Percentiles rank a stretch among this genome's conserved stretches.
Evolutionary conservation across 2,888 invertebrate species (phyloP).

Genomic region (Polydrusus pterygomalis): DNA sequence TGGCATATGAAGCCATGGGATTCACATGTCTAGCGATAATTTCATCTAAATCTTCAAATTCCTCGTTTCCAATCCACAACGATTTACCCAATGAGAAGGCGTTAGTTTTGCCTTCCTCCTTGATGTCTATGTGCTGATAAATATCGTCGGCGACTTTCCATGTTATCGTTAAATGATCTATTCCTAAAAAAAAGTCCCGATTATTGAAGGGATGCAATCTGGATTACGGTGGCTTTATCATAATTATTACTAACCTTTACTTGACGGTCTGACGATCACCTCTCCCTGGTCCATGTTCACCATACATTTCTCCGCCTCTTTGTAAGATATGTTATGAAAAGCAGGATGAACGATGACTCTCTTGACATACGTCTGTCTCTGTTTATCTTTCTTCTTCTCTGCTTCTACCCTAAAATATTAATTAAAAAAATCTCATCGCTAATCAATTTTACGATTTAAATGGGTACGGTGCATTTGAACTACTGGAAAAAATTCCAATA

Average conservation of each 20-base stretch:
- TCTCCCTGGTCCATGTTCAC: conserved; percentile 96
- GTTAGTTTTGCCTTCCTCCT: conserved; percentile 97
- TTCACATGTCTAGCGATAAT: conserved; percentile 97
- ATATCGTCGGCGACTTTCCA: conserved; percentile 98
- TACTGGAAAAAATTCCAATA: background rate
- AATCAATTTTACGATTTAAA: background rate
- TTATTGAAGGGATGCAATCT: background rate
- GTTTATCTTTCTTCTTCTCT: conserved; percentile 88
- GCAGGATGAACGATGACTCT: conserved; percentile 98
- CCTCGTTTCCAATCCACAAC: conserved; percentile 91
- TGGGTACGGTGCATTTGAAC: conserved; percentile 8
- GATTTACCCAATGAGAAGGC: conserved; percentile 93
- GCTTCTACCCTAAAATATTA: conserved; percentile 80
- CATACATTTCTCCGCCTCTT: conserved; percentile 94
- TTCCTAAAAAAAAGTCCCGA: conserved; percentile 61
- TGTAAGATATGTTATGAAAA: conserved; percentile 96
- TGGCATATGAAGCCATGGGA: conserved; percentile 95
- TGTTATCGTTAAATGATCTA: conserved; percentile 96
- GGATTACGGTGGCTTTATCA: no score
- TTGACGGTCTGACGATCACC: conserved; percentile 96
- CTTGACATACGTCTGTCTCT: conserved; percentile 91
- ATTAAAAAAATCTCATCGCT: background rate
- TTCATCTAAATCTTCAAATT: conserved; percentile 99
- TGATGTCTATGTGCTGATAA: conserved; percentile 96
- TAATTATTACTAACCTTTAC: conserved; percentile 79